These are phyloP conservation scores for Gallinago stenura DNA, from an alignment of 2,797 vertebrate genomes.

Conservation along the genomic window DNA sequence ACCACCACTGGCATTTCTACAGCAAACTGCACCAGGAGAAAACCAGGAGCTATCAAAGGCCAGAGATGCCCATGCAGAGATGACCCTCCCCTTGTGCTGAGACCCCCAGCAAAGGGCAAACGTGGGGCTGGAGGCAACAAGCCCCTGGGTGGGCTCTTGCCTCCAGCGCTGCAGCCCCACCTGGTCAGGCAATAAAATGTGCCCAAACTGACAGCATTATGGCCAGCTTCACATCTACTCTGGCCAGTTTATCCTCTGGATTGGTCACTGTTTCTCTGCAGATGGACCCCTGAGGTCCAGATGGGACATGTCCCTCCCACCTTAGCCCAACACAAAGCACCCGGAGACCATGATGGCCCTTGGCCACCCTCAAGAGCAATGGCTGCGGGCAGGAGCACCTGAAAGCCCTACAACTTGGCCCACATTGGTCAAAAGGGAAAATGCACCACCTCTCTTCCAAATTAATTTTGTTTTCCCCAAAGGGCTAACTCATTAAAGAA, in stretches of 20 bases:
- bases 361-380: fast-evolving
- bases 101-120: not conserved
- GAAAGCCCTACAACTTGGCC: not conserved
- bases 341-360: fast-evolving
- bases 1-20: not conserved
- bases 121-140: not conserved
- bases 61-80: not conserved
- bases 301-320: fast-evolving
- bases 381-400: not conserved
- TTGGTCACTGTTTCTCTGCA: not conserved
- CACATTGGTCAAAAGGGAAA: not conserved
- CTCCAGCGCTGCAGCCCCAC: not conserved
- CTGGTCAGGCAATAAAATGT: not conserved
- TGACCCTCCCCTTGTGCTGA: not conserved
- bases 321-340: not conserved
- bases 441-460: not conserved
- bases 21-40: not conserved
- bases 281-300: not conserved
- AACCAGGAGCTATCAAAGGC: not conserved
- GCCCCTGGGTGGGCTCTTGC: fast-evolving
- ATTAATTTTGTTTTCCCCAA: not conserved
- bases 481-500: not conserved
- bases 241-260: not conserved
- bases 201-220: not conserved
- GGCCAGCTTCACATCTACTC: not conserved